Evolutionary conservation across 2,888 invertebrate species (phyloP).

Genomic region (Halocaridina rubra): DNA sequence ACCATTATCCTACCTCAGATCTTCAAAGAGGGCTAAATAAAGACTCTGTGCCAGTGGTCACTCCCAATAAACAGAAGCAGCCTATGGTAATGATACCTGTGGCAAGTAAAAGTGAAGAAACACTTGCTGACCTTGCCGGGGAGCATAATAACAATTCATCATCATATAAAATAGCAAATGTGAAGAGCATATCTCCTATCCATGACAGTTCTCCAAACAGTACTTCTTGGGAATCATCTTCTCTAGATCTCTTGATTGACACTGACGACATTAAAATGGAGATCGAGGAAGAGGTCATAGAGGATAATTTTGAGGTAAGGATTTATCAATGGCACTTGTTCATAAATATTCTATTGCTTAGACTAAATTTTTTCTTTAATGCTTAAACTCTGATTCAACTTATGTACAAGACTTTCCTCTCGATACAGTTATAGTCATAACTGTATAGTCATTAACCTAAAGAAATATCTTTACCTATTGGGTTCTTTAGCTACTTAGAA

Average conservation of each 20-base stretch:
- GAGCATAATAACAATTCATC: neutral
- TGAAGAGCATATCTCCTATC: neutral
- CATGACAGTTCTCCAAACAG: neutral
- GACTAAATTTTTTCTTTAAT: too few relatives aligned
- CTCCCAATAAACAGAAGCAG: neutral
- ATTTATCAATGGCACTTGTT: too few relatives aligned
- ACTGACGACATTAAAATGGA: slow-evolving; percentile 61
- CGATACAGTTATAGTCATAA: too few relatives aligned
- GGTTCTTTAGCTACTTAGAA: too few relatives aligned
- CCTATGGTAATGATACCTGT: slow-evolving; percentile 41
- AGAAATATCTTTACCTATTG: too few relatives aligned
- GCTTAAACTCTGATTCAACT: too few relatives aligned
- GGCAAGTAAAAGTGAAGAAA: neutral
- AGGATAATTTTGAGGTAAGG: slow-evolving; percentile 59
- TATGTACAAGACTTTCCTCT: too few relatives aligned
- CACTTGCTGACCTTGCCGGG: neutral
- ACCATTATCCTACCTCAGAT: neutral
- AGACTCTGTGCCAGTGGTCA: neutral
- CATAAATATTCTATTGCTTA: too few relatives aligned
- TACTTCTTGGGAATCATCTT: neutral
- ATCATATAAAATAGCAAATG: neutral
- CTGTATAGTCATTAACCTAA: too few relatives aligned
- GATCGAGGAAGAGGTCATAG: slow-evolving; percentile 57
- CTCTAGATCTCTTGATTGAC: slow-evolving; percentile 45
- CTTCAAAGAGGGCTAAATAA: neutral